These are phyloP conservation scores for Porites divaricata DNA, from an alignment of 92 coral and sea anemone genomes.

Conservation along the genomic window DNA sequence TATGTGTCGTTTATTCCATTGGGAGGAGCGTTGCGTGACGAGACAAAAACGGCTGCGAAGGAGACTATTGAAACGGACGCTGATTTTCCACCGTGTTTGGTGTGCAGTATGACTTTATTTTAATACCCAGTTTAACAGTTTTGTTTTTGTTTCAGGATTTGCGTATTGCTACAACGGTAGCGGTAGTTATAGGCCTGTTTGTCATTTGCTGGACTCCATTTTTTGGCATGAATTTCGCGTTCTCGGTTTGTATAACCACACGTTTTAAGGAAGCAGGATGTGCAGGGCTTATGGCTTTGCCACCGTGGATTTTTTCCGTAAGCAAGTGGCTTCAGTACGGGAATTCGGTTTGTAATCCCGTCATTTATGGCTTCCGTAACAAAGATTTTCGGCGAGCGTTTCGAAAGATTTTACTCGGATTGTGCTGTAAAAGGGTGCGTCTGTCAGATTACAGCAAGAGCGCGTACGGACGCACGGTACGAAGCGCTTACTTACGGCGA, in stretches of 20 bases:
- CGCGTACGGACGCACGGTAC: slow-evolving; percentile 64
- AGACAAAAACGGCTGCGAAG: no score
- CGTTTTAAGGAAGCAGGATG: slow-evolving; percentile 12
- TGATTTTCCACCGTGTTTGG: no score
- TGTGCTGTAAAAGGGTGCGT: slow-evolving; percentile 74
- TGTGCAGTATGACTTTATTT: no score
- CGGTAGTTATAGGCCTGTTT: slow-evolving; percentile 85
- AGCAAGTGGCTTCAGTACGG: slow-evolving; percentile 86
- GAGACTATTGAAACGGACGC: no score
- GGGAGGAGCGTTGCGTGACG: no score
- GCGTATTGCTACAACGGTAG: slow-evolving; percentile 87
- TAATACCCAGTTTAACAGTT: background rate
- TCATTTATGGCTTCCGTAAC: slow-evolving; percentile 86
- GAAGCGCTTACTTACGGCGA: slow-evolving; percentile 51
- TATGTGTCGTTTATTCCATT: no score
- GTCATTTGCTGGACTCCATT: slow-evolving; percentile 81
- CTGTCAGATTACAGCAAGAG: slow-evolving; percentile 63
- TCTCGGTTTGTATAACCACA: slow-evolving; percentile 45
- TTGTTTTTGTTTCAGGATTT: slow-evolving; percentile 65
- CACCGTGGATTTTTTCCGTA: slow-evolving; percentile 29
- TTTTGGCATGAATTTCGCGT: slow-evolving; percentile 72
- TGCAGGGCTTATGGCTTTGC: background rate
- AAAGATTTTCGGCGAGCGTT: slow-evolving; percentile 80
- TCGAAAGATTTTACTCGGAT: slow-evolving; percentile 69
- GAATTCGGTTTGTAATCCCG: slow-evolving; percentile 83